phyloP scores from a whole-genome alignment of 2,797 vertebrate genomes.

The Rhinoraja longicauda region DNA sequence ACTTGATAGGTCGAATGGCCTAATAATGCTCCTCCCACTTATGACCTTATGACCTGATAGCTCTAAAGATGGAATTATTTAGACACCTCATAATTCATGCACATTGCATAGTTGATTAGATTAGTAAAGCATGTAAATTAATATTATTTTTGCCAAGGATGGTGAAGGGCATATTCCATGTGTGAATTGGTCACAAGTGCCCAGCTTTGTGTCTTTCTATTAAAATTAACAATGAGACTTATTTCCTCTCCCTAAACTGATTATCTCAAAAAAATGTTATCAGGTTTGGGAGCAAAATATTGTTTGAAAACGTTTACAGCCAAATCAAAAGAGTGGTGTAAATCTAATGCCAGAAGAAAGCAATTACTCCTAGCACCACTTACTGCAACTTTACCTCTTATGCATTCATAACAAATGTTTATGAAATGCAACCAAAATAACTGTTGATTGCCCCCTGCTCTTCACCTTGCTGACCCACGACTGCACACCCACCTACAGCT shows the following conservation, averaged over 20 bases:
- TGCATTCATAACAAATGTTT: neutral
- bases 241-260: neutral
- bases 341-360: neutral
- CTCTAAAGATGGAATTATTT: neutral
- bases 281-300: neutral
- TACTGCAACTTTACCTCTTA: neutral
- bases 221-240: neutral
- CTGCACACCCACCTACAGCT: no score
- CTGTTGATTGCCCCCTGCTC: no score
- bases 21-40: no score
- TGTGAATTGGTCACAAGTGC: neutral
- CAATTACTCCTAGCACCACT: neutral
- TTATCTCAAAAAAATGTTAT: neutral
- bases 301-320: neutral
- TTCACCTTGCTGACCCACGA: no score
- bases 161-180: neutral
- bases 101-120: neutral
- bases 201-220: neutral
- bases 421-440: constrained; percentile 7
- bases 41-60: no score
- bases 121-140: neutral
- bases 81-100: neutral
- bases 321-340: neutral
- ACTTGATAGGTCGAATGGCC: no score
- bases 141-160: neutral